Conservation (phyloP, 1,140 invertebrate species). For the Dinoponera quadriceps region DNA sequence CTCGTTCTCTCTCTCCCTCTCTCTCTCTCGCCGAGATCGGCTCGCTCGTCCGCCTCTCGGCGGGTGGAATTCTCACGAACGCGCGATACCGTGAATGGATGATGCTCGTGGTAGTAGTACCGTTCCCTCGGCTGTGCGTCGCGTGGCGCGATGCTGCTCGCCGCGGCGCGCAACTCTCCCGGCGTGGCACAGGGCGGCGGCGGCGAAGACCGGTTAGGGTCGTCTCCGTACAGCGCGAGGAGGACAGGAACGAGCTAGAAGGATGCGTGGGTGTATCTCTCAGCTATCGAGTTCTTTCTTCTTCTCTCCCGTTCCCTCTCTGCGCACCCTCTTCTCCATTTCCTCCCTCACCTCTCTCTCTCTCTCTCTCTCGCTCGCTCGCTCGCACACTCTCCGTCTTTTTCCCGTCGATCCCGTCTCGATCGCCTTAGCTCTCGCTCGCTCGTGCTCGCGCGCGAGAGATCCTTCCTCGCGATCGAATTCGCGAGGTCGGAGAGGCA, state of each 20-base stretch:
- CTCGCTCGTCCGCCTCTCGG: slow-evolving; percentile 31
- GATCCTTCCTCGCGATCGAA: slow-evolving; percentile 46
- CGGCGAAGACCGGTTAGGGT: slow-evolving; percentile 72
- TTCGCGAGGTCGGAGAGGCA: slow-evolving; percentile 2
- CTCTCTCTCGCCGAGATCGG: not conserved
- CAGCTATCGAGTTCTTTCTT: slow-evolving; percentile 70
- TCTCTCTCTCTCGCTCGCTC: slow-evolving; percentile 3
- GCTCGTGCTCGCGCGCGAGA: slow-evolving; percentile 31
- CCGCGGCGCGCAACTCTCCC: slow-evolving; percentile 41
- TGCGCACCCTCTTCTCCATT: not conserved
- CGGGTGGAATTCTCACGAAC: slow-evolving; percentile 71
- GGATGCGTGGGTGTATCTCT: slow-evolving; percentile 72
- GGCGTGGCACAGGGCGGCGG: slow-evolving; percentile 61
- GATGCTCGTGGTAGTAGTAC: slow-evolving; percentile 68
- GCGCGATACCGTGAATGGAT: slow-evolving; percentile 74
- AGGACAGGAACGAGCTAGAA: slow-evolving; percentile 64
- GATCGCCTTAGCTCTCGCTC: slow-evolving; percentile 45
- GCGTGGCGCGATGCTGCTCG: slow-evolving; percentile 43
- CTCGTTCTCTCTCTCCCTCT: not conserved
- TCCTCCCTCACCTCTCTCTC: not conserved
- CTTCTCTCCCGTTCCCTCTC: slow-evolving; percentile 41
- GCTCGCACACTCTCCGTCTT: slow-evolving; percentile 8
- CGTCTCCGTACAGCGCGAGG: slow-evolving; percentile 61
- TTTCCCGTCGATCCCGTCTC: slow-evolving; percentile 17
- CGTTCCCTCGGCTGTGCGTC: slow-evolving; percentile 56